Evolutionary conservation across 2,797 vertebrate species (phyloP), one percentile per base, ranked within the genome.

Genomic region (Syngnathus rostellatus): DNA sequence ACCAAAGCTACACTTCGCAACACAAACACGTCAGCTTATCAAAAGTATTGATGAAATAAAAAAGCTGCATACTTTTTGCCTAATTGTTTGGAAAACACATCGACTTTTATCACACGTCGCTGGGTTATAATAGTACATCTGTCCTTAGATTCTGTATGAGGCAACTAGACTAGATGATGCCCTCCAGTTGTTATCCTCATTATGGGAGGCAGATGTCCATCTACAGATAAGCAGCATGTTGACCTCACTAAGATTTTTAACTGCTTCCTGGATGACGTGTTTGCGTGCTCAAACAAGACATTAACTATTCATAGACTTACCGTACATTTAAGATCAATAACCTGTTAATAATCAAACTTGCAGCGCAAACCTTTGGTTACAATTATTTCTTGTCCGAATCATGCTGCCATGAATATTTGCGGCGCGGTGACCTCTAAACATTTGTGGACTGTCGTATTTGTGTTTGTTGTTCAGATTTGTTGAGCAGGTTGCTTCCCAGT

Each of bases 141-240:
- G 60, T 43, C 40, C 60, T 41, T n/a, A 40, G 6, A 43, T 61
- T 21, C 59, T 41, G 59, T 41, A 21, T 21, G 59, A 19, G 59
- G 37, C 17, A 37, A 59, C 57, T 25, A 43, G 11, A 25, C 57
- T 41, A 43, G 21, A 41, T 21, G 2, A 62, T 25, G 60, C 40
- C 40, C 60, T 62, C 60, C 41, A 45, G 60, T 43, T 62, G 40
- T 62, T 16, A 17, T 17, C 16, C 7, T 57, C 40, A 23, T 62
- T 23, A 62, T 16, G 38, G 60, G 40, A 43, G n/a, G 60, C 60
- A 62, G 60, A 43, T 62, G 60, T 62, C 60, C 60, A 45, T 43
- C 39, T 23, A 43, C 40, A 62, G 25, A 7, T 10, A 6, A 25
- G 23, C 5, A 14, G 25, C 10, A 21, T 60, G n/a, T 61, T 43